These are phyloP conservation scores for Plectus sambesii DNA, from an alignment of 1,140 invertebrate species.

Conservation along the genomic window DNA sequence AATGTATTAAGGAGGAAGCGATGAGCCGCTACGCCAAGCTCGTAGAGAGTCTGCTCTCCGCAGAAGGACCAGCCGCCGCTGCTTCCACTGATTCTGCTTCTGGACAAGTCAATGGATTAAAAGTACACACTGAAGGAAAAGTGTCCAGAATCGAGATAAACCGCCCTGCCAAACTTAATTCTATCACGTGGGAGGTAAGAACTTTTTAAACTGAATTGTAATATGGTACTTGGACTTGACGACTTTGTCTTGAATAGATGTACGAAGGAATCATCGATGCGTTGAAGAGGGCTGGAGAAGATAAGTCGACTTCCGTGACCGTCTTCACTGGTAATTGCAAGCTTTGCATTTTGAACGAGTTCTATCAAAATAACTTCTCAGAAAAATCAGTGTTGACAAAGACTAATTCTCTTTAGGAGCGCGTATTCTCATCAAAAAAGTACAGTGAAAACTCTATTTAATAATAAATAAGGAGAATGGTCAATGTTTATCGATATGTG, in stretches of 20 bases:
- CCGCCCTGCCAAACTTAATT: slow-evolving; percentile 65
- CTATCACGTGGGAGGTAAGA: slow-evolving; percentile 55
- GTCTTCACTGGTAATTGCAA: slow-evolving; percentile 61
- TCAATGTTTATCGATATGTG: too few species aligned
- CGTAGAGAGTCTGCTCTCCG: slow-evolving; percentile 27
- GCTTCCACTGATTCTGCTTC: slow-evolving; percentile 4
- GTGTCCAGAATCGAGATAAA: slow-evolving; percentile 60
- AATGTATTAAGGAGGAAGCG: slow-evolving; percentile 46
- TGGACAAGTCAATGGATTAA: slow-evolving; percentile 37
- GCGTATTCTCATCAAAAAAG: too few species aligned
- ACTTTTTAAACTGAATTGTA: slow-evolving; percentile 4
- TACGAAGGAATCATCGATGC: slow-evolving; percentile 57
- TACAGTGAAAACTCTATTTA: too few species aligned
- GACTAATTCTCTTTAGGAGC: too few species aligned
- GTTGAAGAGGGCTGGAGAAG: slow-evolving; percentile 57
- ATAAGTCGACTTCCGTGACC: slow-evolving; percentile 56
- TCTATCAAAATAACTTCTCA: too few species aligned
- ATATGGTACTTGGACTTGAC: slow-evolving; percentile 7
- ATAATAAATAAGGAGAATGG: too few species aligned
- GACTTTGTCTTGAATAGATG: slow-evolving; percentile 51
- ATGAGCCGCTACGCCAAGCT: slow-evolving; percentile 42
- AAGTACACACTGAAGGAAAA: slow-evolving; percentile 47
- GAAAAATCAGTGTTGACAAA: too few species aligned
- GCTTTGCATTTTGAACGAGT: background rate
- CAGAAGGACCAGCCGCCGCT: background rate